These are phyloP conservation scores for Drosophila tristis DNA, from an alignment of 1,140 invertebrate species.

Conservation along the genomic window DNA sequence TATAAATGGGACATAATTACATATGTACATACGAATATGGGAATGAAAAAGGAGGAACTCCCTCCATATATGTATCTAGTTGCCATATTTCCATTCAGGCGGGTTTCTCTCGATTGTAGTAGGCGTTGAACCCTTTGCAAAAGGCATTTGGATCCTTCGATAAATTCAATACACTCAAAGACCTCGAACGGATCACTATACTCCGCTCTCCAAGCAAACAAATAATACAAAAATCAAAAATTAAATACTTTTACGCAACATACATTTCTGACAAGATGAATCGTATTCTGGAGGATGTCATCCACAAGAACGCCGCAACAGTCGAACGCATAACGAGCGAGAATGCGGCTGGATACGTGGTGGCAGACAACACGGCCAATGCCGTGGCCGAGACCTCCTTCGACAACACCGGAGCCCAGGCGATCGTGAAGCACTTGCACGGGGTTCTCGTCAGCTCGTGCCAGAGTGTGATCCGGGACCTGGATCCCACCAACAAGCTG, in stretches of 20 bases:
- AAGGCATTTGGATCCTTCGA: neutral
- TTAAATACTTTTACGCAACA: neutral
- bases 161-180: neutral
- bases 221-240: neutral
- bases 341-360: constrained; percentile 65
- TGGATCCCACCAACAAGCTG: constrained; percentile 67
- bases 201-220: neutral
- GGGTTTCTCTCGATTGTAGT: neutral
- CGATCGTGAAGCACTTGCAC: constrained; percentile 69
- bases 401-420: constrained; percentile 73
- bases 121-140: neutral
- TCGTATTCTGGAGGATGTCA: constrained; percentile 64
- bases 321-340: constrained; percentile 70
- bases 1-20: constrained; percentile 31
- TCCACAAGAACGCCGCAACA: constrained; percentile 34
- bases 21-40: neutral
- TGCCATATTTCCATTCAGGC: too few species aligned
- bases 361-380: constrained; percentile 62
- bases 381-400: constrained; percentile 65
- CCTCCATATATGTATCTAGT: neutral
- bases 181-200: neutral
- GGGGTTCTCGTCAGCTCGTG: constrained; percentile 45
- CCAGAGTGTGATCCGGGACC: constrained; percentile 68
- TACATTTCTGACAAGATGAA: constrained; percentile 38
- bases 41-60: neutral